Conservation (phyloP, 1,140 invertebrate genomes). For the Bombus picipes region DNA sequence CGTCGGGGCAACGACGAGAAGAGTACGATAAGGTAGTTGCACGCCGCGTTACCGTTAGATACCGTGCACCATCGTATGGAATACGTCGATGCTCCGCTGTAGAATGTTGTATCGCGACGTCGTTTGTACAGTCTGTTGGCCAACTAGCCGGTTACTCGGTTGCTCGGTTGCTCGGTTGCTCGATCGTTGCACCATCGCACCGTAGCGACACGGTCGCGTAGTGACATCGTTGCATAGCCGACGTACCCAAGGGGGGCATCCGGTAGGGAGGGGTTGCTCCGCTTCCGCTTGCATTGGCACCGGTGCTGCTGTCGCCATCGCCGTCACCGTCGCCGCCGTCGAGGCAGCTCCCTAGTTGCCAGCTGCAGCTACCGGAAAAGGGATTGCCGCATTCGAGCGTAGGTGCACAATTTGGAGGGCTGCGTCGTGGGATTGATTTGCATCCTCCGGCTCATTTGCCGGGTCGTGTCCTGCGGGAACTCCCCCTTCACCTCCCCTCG, state of each 20-base stretch:
- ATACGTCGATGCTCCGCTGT: too few relatives aligned
- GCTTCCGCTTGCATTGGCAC: neutral
- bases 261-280: slow-evolving; percentile 31
- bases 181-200: slow-evolving; percentile 22
- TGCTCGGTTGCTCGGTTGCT: neutral
- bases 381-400: slow-evolving; percentile 78
- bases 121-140: slow-evolving; percentile 31
- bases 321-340: neutral
- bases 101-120: neutral
- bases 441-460: slow-evolving; percentile 80
- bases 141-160: slow-evolving; percentile 30
- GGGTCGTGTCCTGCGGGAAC: slow-evolving; percentile 75
- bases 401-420: slow-evolving; percentile 76
- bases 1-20: neutral
- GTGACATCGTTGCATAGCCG: slow-evolving; percentile 46
- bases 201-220: slow-evolving; percentile 28
- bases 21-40: neutral
- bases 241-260: slow-evolving; percentile 73
- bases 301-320: slow-evolving; percentile 1
- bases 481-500: neutral
- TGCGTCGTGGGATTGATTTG: slow-evolving; percentile 81
- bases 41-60: neutral
- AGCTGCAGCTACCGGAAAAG: slow-evolving; percentile 72
- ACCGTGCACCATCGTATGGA: neutral
- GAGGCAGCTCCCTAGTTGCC: slow-evolving; percentile 37